phyloP scores from a whole-genome alignment of 2,888 invertebrate genomes.

The Tinea semifulvella region DNA sequence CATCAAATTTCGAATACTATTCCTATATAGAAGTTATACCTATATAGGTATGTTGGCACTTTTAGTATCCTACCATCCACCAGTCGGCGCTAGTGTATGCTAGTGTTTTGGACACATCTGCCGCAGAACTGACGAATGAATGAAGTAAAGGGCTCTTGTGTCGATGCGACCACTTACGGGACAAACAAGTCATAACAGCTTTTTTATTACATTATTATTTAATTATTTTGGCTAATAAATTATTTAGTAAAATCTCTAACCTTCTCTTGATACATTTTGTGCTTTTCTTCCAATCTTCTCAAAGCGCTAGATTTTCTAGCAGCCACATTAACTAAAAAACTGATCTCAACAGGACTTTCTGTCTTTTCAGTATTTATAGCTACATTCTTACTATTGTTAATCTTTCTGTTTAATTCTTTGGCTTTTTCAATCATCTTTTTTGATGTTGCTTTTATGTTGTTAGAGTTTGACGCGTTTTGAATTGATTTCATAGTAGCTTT shows the following conservation, averaged over 20 bases:
- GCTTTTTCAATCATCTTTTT: conserved; percentile 5
- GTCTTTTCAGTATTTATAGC: conserved; percentile 15
- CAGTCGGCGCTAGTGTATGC: no score
- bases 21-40: no score
- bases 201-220: no score
- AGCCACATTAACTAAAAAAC: conserved; percentile 42
- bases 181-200: no score
- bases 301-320: conserved; percentile 40
- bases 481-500: conserved; percentile 30
- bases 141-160: no score
- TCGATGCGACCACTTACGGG: no score
- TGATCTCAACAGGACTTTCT: conserved; percentile 42
- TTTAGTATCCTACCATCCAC: no score
- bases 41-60: no score
- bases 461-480: background rate
- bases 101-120: no score
- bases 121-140: no score
- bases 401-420: conserved; percentile 18
- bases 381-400: conserved; percentile 16
- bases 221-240: no score
- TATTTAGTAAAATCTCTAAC: conserved; percentile 34
- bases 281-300: conserved; percentile 47
- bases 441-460: background rate
- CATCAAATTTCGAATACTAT: no score
- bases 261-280: conserved; percentile 50